Conservation (phyloP, 2,797 vertebrate genomes). For the Synaphobranchus kaupii region DNA sequence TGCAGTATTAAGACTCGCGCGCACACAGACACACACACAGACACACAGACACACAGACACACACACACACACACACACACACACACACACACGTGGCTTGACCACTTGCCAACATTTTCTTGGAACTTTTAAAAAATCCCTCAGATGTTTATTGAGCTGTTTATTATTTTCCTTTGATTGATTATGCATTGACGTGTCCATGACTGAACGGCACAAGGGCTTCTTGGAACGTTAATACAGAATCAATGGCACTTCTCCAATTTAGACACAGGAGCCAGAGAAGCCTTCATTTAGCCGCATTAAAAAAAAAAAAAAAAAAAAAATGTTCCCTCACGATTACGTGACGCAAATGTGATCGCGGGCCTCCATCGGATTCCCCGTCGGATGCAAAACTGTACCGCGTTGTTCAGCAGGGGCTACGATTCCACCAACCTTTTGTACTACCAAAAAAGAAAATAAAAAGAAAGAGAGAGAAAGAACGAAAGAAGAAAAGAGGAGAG, state of each 20-base stretch:
- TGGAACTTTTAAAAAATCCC: neutral
- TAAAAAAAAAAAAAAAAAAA: neutral
- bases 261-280: neutral
- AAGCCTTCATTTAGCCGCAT: neutral
- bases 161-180: neutral
- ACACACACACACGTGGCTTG: conserved; percentile 9
- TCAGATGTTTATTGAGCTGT: neutral
- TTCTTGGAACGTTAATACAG: neutral
- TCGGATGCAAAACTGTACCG: neutral
- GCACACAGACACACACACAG: neutral
- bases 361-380: neutral
- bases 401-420: neutral
- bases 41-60: neutral
- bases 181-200: neutral
- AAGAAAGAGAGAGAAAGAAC: neutral
- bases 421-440: neutral
- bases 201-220: neutral
- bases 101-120: neutral
- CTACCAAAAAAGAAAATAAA: neutral
- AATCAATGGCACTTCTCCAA: neutral
- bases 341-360: neutral
- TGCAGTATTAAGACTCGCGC: neutral
- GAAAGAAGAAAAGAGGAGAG: neutral
- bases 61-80: neutral
- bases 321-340: neutral